Evolutionary conservation across 2,113 vertebrate genomes (phyloP), one percentile per base, ranked within the genome.

Genomic region (Menura novaehollandiae): DNA sequence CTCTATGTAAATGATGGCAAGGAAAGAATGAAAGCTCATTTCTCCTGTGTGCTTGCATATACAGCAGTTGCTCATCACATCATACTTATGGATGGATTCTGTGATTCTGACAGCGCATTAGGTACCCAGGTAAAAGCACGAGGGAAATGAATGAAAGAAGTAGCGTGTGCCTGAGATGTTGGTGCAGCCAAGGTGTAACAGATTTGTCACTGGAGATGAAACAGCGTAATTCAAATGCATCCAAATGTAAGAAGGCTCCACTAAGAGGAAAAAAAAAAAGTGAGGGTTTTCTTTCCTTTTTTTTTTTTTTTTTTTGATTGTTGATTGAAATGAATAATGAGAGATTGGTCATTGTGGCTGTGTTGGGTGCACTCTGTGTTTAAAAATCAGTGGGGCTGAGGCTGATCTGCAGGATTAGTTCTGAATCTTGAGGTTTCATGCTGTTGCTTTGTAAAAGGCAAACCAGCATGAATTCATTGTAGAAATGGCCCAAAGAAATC

Each of bases 161-260:
- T 68, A 76, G 66, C 87, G 24, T 82, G 83, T 43, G 39, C 67
- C 85, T 91, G 81, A 91, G 91, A 89, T 91, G 81, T 71, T 80
- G 85, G 56, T 87, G 81, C 78, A 95, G 90, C 69, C 73, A 77
- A 94, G 37, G 43, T 72, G 17, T 37, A 90, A 64, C 63, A 91
- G 82, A 94, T 94, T 97, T 96, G 94, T 94, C 83, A 81, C 77
- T 76, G 49, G 74, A 96, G 94, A 95, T 96, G 94, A 96, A 96
- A 81, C 79, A 55, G 27, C 0, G 3, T 56, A 30, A 93, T 89
- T 96, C 87, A 95, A 94, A 94, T 66, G 59, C 74, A 80, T 80
- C 67, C 67, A 73, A 85, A 93, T 88, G 51, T 73, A 88, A 76
- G 77, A 93, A 95, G 56, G 39, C 46, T 92, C 23, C 58, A 74